Evolutionary conservation across 2,113 vertebrate species (phyloP), one percentile per base, ranked within the genome.

Genomic region (Caracal caracal): DNA sequence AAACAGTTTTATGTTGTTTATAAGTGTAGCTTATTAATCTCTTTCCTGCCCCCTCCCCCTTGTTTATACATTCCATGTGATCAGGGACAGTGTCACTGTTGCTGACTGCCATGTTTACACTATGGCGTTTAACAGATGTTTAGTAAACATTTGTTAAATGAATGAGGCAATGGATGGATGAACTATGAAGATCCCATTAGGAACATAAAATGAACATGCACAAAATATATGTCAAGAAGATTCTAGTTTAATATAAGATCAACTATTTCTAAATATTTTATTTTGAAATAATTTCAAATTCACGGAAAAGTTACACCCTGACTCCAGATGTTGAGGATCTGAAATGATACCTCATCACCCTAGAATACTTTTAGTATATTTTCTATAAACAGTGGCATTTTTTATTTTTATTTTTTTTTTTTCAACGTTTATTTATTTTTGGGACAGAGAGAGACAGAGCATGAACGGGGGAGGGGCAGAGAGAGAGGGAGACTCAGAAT

Each of bases 231-330:
- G 15, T 86, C 43, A 75, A 10, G 28, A 83, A 51, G 47, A 78
- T 78, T 78, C 24, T 75, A 16, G 71, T 47, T 47, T 59, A 20
- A 59, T 87, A 89, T 51, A 75, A 56, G 37, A 68, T 83, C 20
- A 2, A 22, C 6, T n/a, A 33, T 90, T 84, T 70, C 37, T 96
- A 20, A 73, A 63, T 75, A 61, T 43, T 82, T 95, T 81, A 61
- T 43, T 82, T 95, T 81, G 80, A 95, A 93, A 86, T 86, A 81
- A 35, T 93, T 82, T 61, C 2, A 94, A 53, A 75, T 37, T 87
- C 80, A 53, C 33, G 35, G 43, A 87, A 68, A 84, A 17, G 16
- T 76, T 70, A 1, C 6, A 51, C 3, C 1, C 37, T 81, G 70
- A 94, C 83, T 65, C 10, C 33, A 51, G 28, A 71, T 20, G 30